Evolutionary conservation across 1,140 invertebrate genomes (phyloP).

Genomic region (Brachionus calyciflorus): DNA sequence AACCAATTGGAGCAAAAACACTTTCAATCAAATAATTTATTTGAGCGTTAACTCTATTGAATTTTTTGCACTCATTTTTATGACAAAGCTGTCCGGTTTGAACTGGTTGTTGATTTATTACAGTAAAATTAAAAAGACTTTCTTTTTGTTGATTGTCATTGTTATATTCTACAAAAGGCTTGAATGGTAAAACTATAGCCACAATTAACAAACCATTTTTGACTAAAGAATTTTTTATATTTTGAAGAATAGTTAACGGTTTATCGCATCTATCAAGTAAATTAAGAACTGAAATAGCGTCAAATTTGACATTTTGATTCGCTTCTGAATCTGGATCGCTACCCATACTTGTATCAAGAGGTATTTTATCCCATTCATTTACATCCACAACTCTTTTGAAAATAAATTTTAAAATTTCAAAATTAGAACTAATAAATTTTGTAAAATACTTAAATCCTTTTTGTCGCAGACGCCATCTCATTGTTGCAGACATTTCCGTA

Average conservation of each 20-base stretch:
- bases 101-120: not conserved
- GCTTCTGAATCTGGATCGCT: constrained; percentile 51
- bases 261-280: constrained; percentile 81
- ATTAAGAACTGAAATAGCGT: constrained; percentile 81
- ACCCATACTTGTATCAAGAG: too few species aligned
- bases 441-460: constrained; percentile 72
- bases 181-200: constrained; percentile 81
- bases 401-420: not conserved
- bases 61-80: constrained; percentile 66
- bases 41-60: constrained; percentile 71
- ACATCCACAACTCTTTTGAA: constrained; percentile 70
- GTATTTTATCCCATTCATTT: constrained; percentile 67
- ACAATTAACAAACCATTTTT: constrained; percentile 71
- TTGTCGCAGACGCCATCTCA: constrained; percentile 70
- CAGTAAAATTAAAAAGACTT: constrained; percentile 21
- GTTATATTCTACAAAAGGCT: constrained; percentile 78
- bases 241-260: constrained; percentile 71
- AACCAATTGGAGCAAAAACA: constrained; percentile 71
- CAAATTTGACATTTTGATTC: constrained; percentile 64
- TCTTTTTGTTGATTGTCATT: constrained; percentile 1
- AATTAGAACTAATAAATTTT: not conserved
- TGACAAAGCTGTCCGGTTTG: too few species aligned
- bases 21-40: constrained; percentile 68
- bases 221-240: constrained; percentile 68
- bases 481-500: constrained; percentile 80